These are phyloP conservation scores for Caenorhabditis sp. DNA, from an alignment of 2,888 invertebrate genomes.

Conservation along the genomic window DNA sequence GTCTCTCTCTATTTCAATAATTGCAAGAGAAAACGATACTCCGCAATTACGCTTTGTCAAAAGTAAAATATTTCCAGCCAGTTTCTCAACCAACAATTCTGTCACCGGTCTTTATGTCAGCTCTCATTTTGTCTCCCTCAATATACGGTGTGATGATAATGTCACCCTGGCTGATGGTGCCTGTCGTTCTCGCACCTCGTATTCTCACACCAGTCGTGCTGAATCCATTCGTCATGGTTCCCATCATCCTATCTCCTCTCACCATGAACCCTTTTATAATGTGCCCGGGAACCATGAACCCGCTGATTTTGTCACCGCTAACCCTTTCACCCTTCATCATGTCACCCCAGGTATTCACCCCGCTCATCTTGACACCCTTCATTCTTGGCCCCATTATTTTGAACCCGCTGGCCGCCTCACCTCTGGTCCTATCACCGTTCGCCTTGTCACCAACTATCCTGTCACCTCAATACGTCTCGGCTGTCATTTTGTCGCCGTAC, in stretches of 20 bases:
- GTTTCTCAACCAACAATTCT: conserved; percentile 38
- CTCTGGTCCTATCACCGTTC: conserved; percentile 53
- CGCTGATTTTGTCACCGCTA: conserved; percentile 47
- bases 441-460: conserved; percentile 57
- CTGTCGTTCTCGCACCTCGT: conserved; percentile 42
- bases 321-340: conserved; percentile 54
- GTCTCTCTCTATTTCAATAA: too few species aligned
- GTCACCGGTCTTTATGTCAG: conserved; percentile 31
- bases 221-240: conserved; percentile 49
- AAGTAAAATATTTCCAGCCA: conserved; percentile 24
- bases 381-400: conserved; percentile 43
- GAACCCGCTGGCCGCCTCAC: conserved; percentile 46
- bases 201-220: conserved; percentile 37
- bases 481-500: conserved; percentile 45
- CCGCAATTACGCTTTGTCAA: too few species aligned
- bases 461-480: conserved; percentile 46
- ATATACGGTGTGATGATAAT: conserved; percentile 41
- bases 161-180: conserved; percentile 58
- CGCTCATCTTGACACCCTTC: conserved; percentile 55
- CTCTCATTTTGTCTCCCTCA: conserved; percentile 38
- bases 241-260: conserved; percentile 53
- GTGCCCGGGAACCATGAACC: conserved; percentile 49
- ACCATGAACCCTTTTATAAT: conserved; percentile 53
- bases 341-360: conserved; percentile 55
- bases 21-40: too few species aligned